These are phyloP conservation scores for Thaumetopoea pityocampa DNA, from an alignment of 1,140 invertebrate genomes.

Conservation along the genomic window DNA sequence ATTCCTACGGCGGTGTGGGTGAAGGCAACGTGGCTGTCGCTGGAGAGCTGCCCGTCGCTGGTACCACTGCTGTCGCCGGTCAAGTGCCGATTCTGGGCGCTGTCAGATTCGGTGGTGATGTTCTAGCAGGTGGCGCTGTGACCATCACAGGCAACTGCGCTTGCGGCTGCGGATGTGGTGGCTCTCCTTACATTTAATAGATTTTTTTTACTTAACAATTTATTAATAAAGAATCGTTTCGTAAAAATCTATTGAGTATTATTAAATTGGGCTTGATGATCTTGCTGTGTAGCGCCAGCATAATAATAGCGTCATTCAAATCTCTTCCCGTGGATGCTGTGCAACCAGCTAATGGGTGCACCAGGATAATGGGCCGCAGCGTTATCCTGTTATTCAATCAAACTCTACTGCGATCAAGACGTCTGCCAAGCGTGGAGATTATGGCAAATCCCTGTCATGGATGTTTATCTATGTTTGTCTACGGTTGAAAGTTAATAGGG, in stretches of 20 bases:
- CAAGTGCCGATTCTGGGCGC: slow-evolving; percentile 16
- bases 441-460: no score
- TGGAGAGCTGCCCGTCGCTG: slow-evolving; percentile 41
- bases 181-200: background rate
- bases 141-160: slow-evolving; percentile 6
- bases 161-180: slow-evolving; percentile 3
- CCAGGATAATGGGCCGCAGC: no score
- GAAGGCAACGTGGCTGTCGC: slow-evolving; percentile 36
- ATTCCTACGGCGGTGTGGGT: slow-evolving; percentile 35
- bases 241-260: slow-evolving; percentile 1
- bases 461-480: no score
- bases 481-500: no score
- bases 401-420: no score
- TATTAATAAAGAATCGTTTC: background rate
- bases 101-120: slow-evolving; percentile 7
- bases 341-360: no score
- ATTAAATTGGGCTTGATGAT: no score
- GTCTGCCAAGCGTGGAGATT: no score
- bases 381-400: no score
- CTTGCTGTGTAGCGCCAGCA: no score
- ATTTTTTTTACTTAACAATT: background rate
- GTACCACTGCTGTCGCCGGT: slow-evolving; percentile 14
- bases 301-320: no score
- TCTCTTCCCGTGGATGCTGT: no score
- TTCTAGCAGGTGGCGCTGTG: slow-evolving; percentile 9